Base-by-base conservation (phyloP, 2,797 vertebrate species). In the Cuculus canorus region DNA sequence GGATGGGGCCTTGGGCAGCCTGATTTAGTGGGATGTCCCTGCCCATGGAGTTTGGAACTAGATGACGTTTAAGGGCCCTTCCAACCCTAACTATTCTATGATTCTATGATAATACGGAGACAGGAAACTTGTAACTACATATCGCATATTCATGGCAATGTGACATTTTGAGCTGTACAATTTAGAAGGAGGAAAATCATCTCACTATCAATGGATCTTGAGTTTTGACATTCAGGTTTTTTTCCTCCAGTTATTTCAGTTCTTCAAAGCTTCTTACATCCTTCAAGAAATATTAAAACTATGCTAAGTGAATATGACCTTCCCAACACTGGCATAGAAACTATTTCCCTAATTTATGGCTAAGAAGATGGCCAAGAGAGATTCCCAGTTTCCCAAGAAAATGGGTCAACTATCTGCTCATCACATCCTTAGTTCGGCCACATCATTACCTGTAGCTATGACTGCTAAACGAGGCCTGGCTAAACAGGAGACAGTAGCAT, bases 281-380 rank as follows among this genome's bases (percentile, higher is more conserved):
- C 52, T 66, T 82, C 84, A 73, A 60, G n/a, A 92, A 90, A 59
- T 52, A 90, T 43, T 84, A 52, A 79, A 91, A 91, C 60, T 50
- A 80, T 0, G 0, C 66, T 88, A 56, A 77, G 13, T 7, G 2
- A 94, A 75, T 37, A 37, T 39, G 56, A 48, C 60, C 32, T 80
- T 95, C 88, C 75, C 79, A 86, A 70, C 60, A 48, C 7, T 18
- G 35, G 52, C 56, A 64, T 3, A 71, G 45, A 80, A 92, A 80
- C 12, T 39, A 82, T 35, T 68, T 80, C 69, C 48, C 35, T 88
- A 48, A 64, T 57, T 77, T 77, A 87, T 23, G 53, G 48, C 39
- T 73, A 89, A 82, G 57, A 75, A 32, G n/a, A 47, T 19, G 13
- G 52, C 17, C 66, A 93, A 68, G 37, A 79, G 37, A 77, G 28